phyloP scores from a whole-genome alignment of 1,140 invertebrate genomes.

The Ylistrum balloti region DNA sequence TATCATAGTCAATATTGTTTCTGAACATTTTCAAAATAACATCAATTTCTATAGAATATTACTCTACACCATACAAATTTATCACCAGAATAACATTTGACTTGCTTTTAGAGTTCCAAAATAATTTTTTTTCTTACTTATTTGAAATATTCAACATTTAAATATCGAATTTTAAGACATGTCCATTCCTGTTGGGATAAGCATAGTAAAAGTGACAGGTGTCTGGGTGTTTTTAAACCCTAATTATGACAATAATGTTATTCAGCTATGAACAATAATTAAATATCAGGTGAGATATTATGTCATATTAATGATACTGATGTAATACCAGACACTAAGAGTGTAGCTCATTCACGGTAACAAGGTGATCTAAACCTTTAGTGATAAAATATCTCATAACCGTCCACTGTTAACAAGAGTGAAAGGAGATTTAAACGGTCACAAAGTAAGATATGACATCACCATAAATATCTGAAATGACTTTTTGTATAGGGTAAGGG shows the following conservation, averaged over 20 bases:
- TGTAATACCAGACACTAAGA: no score
- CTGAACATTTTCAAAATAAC: constrained; percentile 35
- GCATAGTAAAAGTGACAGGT: not conserved
- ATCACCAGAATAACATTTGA: constrained; percentile 6
- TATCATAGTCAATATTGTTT: not conserved
- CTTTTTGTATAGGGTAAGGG: no score
- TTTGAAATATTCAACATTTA: not conserved
- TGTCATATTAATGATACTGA: not conserved
- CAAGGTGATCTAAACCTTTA: no score
- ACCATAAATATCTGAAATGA: no score
- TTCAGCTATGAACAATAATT: not conserved
- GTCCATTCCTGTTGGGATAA: not conserved
- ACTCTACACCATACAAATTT: not conserved
- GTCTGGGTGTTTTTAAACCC: not conserved
- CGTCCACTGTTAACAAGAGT: no score
- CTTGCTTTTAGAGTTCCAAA: constrained; percentile 22
- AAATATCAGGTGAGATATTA: no score
- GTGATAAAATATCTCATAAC: no score
- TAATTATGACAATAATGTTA: not conserved
- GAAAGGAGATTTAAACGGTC: no score
- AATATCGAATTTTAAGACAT: not conserved
- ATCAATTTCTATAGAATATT: not conserved
- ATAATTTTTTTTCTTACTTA: constrained; percentile 7
- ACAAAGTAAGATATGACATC: no score
- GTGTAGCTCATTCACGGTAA: no score